Percentiles rank a stretch among this genome's conserved stretches.
phyloP scores from a whole-genome alignment of 2,797 vertebrate species.

The Antrozous pallidus region DNA sequence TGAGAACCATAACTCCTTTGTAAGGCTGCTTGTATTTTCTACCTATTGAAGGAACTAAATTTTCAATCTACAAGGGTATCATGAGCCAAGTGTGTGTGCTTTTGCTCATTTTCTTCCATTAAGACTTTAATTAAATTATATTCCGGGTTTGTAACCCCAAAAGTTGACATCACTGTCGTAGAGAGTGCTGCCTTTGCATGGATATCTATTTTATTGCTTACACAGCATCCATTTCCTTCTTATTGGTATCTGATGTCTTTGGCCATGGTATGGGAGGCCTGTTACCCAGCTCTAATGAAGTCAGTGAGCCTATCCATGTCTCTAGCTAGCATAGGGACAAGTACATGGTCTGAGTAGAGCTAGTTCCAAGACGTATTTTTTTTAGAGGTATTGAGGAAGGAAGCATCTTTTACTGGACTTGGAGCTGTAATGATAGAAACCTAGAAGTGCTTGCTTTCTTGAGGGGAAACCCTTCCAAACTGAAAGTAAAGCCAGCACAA shows the following conservation, averaged over 20 bases:
- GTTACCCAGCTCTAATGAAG: not conserved
- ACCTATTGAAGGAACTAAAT: not conserved
- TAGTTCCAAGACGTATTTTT: not conserved
- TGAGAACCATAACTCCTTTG: not conserved
- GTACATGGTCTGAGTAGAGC: not conserved
- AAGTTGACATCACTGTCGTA: not conserved
- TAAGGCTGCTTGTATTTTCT: slow-evolving; percentile 30
- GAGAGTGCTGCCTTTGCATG: not conserved
- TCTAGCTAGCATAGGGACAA: not conserved
- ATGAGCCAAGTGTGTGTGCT: not conserved
- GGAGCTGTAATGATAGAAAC: not conserved
- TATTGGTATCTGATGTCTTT: not conserved
- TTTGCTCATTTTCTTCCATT: slow-evolving; percentile 5
- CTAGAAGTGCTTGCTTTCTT: not conserved
- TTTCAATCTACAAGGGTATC: not conserved
- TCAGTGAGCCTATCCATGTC: not conserved
- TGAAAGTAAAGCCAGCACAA: not conserved
- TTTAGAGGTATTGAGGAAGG: not conserved
- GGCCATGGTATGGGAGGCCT: not conserved
- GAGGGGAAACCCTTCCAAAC: not conserved
- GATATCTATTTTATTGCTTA: not conserved
- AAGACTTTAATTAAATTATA: slow-evolving; percentile 4
- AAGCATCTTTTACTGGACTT: not conserved
- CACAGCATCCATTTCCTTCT: not conserved
- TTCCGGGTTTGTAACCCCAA: not conserved